A percentile compares a stretch with the other conserved stretches of the same genome.
These are phyloP conservation scores for Epiblema foenella DNA, from an alignment of 2,888 invertebrate species.

Conservation along the genomic window DNA sequence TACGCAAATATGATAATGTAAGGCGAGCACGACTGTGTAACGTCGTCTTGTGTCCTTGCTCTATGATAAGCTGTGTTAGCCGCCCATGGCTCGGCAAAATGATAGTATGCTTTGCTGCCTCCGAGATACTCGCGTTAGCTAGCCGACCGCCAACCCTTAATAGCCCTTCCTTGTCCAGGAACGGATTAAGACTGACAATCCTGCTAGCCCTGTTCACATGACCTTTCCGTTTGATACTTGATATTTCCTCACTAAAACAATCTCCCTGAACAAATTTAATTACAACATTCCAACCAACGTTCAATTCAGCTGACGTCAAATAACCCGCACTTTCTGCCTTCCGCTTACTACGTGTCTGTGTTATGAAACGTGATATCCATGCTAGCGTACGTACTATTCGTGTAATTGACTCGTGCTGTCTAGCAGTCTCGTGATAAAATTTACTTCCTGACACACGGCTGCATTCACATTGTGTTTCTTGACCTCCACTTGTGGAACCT, in stretches of 20 bases:
- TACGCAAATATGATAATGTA: not conserved
- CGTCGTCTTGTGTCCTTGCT: not conserved
- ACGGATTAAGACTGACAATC: not conserved
- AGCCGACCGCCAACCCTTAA: constrained; percentile 8
- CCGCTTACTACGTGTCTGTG: not conserved
- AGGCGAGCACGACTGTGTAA: constrained; percentile 2
- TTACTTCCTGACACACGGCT: too few species aligned
- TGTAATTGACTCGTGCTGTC: too few species aligned
- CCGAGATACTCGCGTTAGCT: not conserved
- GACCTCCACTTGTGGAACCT: too few species aligned
- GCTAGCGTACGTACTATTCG: too few species aligned
- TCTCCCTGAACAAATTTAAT: too few species aligned
- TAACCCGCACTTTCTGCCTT: not conserved
- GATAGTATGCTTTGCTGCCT: not conserved
- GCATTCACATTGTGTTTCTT: too few species aligned
- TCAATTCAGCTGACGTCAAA: not conserved
- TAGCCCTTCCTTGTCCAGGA: not conserved
- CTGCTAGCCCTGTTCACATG: not conserved
- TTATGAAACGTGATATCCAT: not conserved
- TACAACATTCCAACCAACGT: not conserved
- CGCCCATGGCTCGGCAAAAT: not conserved
- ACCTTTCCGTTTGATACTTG: too few species aligned
- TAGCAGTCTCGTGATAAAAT: too few species aligned
- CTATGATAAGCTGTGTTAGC: not conserved
- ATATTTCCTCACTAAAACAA: too few species aligned